phyloP scores from a whole-genome alignment of 2,797 vertebrate genomes.

The Dipus sagitta region DNA sequence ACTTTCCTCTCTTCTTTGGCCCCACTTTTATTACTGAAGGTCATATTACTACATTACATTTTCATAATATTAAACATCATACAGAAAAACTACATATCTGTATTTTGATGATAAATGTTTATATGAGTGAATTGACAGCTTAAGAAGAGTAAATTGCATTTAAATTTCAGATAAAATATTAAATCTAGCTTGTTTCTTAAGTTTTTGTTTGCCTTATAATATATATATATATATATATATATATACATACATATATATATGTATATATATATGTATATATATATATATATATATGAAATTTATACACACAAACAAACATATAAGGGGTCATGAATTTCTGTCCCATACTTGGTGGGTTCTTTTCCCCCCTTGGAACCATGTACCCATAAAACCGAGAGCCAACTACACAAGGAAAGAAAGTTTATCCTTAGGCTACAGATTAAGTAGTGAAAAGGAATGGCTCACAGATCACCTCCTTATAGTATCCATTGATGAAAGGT shows the following conservation, averaged over 20 bases:
- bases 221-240: too few species aligned
- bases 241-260: too few species aligned
- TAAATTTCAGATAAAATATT: slow-evolving; percentile 13
- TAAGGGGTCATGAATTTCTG: not conserved
- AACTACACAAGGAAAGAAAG: not conserved
- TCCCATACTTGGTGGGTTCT: too few species aligned
- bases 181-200: not conserved
- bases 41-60: slow-evolving; percentile 37
- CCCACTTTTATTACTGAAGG: slow-evolving; percentile 69
- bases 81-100: slow-evolving; percentile 59
- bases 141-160: slow-evolving; percentile 30
- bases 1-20: slow-evolving; percentile 63
- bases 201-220: not conserved
- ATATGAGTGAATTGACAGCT: slow-evolving; percentile 33
- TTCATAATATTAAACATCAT: not conserved
- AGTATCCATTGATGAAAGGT: not conserved
- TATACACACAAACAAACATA: not conserved
- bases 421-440: not conserved
- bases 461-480: not conserved
- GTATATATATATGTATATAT: too few species aligned
- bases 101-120: slow-evolving; percentile 70
- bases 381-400: not conserved
- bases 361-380: not conserved
- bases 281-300: too few species aligned
- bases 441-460: not conserved